Base-by-base conservation (phyloP, 1,140 invertebrate genomes). In the Oryzaephilus surinamensis region DNA sequence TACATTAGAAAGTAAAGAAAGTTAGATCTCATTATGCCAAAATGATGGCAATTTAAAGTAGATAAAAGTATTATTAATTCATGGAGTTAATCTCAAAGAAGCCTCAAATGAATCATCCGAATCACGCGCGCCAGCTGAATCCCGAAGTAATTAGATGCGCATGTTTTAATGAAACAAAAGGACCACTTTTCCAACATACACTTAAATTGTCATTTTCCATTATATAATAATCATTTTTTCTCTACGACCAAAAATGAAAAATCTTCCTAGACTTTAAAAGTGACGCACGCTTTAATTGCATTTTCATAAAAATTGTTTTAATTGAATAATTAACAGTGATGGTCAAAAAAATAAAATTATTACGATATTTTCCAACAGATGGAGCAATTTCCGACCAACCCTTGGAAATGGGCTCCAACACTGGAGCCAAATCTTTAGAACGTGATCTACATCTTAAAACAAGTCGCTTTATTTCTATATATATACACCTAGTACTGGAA, bases 61-160 rank as follows among this genome's bases (percentile, higher is more conserved):
- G 40, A 42, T 42, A 42, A 42, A 42, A 42, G 40, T 37, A 44
- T 37, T 44, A 44, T 44, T 38, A 44, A 44, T 44, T 44, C 42
- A 44, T 44, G 37, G 37, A 44, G 42, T 38, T 35, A 33, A n/a
- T n/a, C n/a, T n/a, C n/a, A n/a, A n/a, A n/a, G n/a, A n/a, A 34
- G 32, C 32, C 35, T 12, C 24, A 39, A 28, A 39, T 39, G 37
- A 39, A 39, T 39, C 37, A 31, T 41, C 32, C 33, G 28, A 41
- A 41, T 41, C 32, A 33, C 39, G n/a, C n/a, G 39, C 39, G 33
- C 30, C 32, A 33, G 39, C 30, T 29, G 32, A 41, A 41, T 41
- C 39, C 27, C 24, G n/a, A n/a, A 18, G 31, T 44, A 44, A 44
- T 44, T 44, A 44, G 42, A 39, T 38, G 42, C 34, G 41, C 24